Evolutionary conservation across 2,888 invertebrate genomes (phyloP).

Genomic region (Parnassius orleans): DNA sequence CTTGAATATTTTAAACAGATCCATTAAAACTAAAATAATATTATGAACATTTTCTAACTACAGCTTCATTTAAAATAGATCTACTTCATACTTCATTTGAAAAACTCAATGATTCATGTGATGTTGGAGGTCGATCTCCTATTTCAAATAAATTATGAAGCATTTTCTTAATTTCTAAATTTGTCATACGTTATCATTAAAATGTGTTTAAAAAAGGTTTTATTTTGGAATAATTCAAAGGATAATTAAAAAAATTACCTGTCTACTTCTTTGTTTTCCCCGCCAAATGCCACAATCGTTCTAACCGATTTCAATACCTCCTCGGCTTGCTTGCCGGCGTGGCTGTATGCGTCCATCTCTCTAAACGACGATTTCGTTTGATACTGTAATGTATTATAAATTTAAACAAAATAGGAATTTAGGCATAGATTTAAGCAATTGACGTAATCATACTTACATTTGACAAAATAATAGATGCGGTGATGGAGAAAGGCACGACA

Average conservation of each 20-base stretch:
- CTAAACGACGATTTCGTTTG: constrained; percentile 84
- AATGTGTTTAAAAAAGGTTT: too few species aligned
- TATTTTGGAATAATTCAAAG: too few species aligned
- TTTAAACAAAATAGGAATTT: constrained; percentile 10
- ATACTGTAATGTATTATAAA: constrained; percentile 49
- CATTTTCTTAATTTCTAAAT: too few species aligned
- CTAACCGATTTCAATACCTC: constrained; percentile 87
- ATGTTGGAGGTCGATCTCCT: too few species aligned
- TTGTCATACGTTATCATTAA: too few species aligned
- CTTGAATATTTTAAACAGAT: too few species aligned
- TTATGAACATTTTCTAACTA: too few species aligned
- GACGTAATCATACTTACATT: constrained; percentile 77
- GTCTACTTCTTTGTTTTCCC: constrained; percentile 86
- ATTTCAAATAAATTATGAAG: too few species aligned
- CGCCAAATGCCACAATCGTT: constrained; percentile 89
- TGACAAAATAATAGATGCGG: constrained; percentile 86
- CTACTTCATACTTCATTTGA: too few species aligned
- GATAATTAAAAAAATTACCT: constrained; percentile 58
- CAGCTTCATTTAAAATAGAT: too few species aligned
- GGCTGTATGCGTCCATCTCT: constrained; percentile 88
- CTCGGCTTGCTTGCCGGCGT: constrained; percentile 89
- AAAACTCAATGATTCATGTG: too few species aligned
- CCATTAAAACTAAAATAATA: too few species aligned
- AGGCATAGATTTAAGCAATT: background rate
- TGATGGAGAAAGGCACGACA: constrained; percentile 88